These are phyloP conservation scores for Danio albolineatus DNA, from an alignment of 2,797 vertebrate genomes.

Conservation along the genomic window DNA sequence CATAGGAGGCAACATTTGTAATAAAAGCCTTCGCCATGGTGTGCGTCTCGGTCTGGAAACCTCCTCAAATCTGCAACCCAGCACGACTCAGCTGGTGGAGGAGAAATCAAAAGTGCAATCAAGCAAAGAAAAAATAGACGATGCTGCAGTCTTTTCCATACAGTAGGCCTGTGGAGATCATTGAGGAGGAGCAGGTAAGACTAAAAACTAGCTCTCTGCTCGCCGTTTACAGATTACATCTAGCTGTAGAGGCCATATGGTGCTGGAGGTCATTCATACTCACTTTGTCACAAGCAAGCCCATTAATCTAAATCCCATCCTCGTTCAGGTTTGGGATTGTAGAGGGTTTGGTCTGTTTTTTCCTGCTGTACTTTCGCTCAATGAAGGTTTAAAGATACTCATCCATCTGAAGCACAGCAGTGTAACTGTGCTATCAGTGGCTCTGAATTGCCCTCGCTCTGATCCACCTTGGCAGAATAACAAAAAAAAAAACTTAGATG, in stretches of 20 bases:
- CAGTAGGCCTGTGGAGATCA: slow-evolving; percentile 31
- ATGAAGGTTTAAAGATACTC: slow-evolving; percentile 33
- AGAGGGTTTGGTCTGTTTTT: neutral
- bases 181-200: slow-evolving; percentile 11
- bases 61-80: slow-evolving; percentile 51
- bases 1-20: neutral
- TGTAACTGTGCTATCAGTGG: neutral
- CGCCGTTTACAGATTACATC: slow-evolving; percentile 39
- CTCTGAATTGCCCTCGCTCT: neutral
- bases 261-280: slow-evolving; percentile 26
- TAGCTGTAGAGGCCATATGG: slow-evolving; percentile 19
- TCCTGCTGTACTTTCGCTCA: slow-evolving; percentile 27
- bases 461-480: slow-evolving; percentile 2
- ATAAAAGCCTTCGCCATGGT: slow-evolving; percentile 17
- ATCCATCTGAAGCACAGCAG: slow-evolving; percentile 30
- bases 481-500: slow-evolving; percentile 8
- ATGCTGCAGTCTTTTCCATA: slow-evolving; percentile 34
- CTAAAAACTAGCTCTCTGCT: neutral
- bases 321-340: neutral
- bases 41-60: slow-evolving; percentile 39
- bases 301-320: slow-evolving; percentile 35
- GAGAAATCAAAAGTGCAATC: slow-evolving; percentile 62
- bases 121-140: slow-evolving; percentile 51
- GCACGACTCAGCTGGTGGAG: slow-evolving; percentile 44
- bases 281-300: slow-evolving; percentile 12